Base-by-base conservation (phyloP, 2,113 vertebrate species). In the Abramis brama region DNA sequence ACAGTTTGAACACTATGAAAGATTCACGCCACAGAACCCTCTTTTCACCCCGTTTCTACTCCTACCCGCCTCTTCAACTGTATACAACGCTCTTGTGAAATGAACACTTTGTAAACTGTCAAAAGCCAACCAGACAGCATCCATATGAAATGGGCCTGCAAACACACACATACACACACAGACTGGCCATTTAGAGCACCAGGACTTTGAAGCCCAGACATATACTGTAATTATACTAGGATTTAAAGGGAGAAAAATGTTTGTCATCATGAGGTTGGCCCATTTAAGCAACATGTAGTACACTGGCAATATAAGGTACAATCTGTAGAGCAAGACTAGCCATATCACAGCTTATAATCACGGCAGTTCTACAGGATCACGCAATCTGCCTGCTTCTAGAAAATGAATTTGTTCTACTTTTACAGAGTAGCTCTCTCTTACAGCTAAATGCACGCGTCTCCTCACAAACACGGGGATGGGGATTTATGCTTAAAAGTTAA, bases 1-100 rank as follows among this genome's bases (percentile, higher is more conserved):
- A 39, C 50, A 80, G 30, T 43, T 8, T 71, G 52, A 71, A 79
- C n/a, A 11, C 36, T 15, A 80, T 79, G 19, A 86, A 86, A 79
- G 64, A 80, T 60, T 86, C 13, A 86, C 9, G 17, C 50, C 21
- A 79, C 21, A 79, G 39, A 70, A 45, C 30, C 19, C 36, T 59
- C 39, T 59, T 59, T 45, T 43, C 50, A 43, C 50, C 52, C 33
- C 11, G 33, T 70, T 12, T 43, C 84, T 4, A 5, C 64, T 70
- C 15, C 7, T 25, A 4, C 19, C 17, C 4, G 6, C 73, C 73
- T 19, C 30, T 76, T 27, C 60, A 78, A 64, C 59, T 33, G 74
- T 62, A 59, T 77, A 77, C 57, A 77, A 77, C 52, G 39, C 75
- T 62, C 64, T 57, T 60, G 7, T 70, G 11, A 71, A 59, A 70